phyloP scores from a whole-genome alignment of 2,888 invertebrate genomes.

The Molanna angustata region DNA sequence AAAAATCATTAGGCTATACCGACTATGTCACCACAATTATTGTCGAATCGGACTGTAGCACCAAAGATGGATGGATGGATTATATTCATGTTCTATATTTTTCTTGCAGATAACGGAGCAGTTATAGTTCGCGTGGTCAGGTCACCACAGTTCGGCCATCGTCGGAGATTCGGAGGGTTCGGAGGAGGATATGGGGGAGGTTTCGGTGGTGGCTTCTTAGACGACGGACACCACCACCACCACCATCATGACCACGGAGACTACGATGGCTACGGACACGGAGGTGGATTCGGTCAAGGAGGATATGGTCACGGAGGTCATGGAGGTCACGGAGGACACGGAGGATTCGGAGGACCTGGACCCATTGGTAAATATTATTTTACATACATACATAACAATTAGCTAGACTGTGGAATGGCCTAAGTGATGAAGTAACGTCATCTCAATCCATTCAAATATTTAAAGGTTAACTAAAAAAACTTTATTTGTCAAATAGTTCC shows the following conservation, averaged over 20 bases:
- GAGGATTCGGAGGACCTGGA: not conserved
- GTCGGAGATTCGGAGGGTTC: constrained; percentile 23
- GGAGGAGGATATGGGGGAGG: constrained; percentile 45
- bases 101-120: not conserved
- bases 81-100: not conserved
- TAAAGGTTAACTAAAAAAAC: no score
- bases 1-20: no score
- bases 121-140: constrained; percentile 15
- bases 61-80: no score
- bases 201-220: constrained; percentile 30
- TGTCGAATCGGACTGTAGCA: no score
- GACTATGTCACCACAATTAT: no score
- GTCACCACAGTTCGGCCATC: constrained; percentile 18
- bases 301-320: constrained; percentile 2
- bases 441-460: no score
- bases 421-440: no score
- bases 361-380: not conserved
- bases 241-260: not conserved
- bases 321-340: not conserved
- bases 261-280: not conserved
- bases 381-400: not conserved
- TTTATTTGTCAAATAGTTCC: no score
- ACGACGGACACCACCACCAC: not conserved
- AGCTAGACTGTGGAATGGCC: not conserved
- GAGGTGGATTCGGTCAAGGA: constrained; percentile 1